Conservation (phyloP, 2,888 invertebrate genomes). For the Hyposoter dolosus region DNA sequence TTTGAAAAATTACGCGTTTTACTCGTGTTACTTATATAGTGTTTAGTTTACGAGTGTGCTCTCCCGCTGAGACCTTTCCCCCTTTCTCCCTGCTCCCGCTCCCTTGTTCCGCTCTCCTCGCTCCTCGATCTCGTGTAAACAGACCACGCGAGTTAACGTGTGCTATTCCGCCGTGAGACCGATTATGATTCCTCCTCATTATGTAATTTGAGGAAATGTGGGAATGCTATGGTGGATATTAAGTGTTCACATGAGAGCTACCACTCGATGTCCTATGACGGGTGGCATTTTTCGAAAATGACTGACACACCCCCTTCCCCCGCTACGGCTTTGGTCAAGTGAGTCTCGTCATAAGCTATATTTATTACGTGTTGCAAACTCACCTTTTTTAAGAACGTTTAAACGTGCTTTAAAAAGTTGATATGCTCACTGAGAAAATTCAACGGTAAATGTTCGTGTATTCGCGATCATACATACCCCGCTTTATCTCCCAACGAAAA, state of each 20-base stretch:
- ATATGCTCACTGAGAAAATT: constrained; percentile 2
- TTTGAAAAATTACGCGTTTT: constrained; percentile 23
- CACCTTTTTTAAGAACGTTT: constrained; percentile 2
- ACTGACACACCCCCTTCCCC: constrained; percentile 80
- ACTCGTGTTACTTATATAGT: constrained; percentile 23
- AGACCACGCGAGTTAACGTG: constrained; percentile 65
- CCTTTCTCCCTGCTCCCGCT: not conserved
- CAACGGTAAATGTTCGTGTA: not conserved
- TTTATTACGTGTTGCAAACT: constrained; percentile 39
- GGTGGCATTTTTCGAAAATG: constrained; percentile 81
- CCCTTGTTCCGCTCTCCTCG: constrained; percentile 6
- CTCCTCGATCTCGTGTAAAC: constrained; percentile 65
- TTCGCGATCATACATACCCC: not conserved
- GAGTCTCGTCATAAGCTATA: constrained; percentile 72
- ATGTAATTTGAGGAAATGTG: constrained; percentile 76
- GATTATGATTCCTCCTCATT: constrained; percentile 74
- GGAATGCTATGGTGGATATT: constrained; percentile 80
- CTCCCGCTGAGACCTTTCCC: constrained; percentile 42
- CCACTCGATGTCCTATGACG: constrained; percentile 75
- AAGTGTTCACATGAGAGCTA: constrained; percentile 76
- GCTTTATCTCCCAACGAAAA: constrained; percentile 31
- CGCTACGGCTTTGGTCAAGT: constrained; percentile 80
- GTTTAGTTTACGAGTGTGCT: constrained; percentile 39
- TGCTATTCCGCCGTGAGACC: constrained; percentile 45
- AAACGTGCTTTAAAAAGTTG: not conserved